These are phyloP conservation scores for Chloebia gouldiae DNA, from an alignment of 2,113 vertebrate genomes.

Conservation along the genomic window DNA sequence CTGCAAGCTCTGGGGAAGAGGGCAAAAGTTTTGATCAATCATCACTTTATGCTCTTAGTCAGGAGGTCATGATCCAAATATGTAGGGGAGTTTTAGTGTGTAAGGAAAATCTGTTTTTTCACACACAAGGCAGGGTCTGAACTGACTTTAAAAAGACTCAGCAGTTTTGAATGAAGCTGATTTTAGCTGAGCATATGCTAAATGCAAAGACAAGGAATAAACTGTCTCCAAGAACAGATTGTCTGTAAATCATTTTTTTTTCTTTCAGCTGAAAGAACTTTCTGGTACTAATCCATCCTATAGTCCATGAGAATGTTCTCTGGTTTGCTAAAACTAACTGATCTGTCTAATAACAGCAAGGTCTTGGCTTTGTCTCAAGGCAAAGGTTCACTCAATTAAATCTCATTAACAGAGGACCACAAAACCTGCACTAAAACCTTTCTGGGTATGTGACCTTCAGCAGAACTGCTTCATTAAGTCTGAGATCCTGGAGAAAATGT, in stretches of 20 bases:
- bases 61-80: neutral
- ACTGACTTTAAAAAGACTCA: neutral
- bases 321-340: neutral
- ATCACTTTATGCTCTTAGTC: neutral
- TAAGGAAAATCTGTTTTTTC: neutral
- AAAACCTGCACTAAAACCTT: neutral
- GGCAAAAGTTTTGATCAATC: neutral
- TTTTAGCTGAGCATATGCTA: neutral
- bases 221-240: neutral
- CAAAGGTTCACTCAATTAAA: constrained; percentile 13
- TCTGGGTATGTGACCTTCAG: constrained; percentile 5
- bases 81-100: neutral
- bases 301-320: neutral
- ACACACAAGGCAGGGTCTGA: neutral
- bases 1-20: neutral
- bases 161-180: neutral
- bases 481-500: constrained; percentile 41
- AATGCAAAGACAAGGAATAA: neutral
- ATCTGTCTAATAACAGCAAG: neutral
- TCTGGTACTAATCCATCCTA: neutral
- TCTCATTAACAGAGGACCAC: constrained; percentile 9
- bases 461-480: constrained; percentile 54
- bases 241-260: neutral
- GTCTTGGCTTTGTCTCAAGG: constrained; percentile 12
- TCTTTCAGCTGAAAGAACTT: neutral